A percentile compares a stretch with the other conserved stretches of the same genome.
These are phyloP conservation scores for Drosophila kuntzei DNA, from an alignment of 2,888 invertebrate genomes.

Conservation along the genomic window DNA sequence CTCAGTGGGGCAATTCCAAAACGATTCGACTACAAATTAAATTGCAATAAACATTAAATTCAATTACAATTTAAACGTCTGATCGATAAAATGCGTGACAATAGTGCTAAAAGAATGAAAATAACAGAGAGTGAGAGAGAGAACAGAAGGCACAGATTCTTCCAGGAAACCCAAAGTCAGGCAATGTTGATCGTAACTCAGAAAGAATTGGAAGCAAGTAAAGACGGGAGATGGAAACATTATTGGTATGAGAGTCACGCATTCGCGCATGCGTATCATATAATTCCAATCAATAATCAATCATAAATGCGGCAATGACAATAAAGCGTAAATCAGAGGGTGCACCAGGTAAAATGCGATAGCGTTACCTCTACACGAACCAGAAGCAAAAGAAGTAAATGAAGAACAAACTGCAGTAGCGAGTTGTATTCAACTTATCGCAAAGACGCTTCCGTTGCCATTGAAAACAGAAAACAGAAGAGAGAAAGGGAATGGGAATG, in stretches of 20 bases:
- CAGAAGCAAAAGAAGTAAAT: not conserved
- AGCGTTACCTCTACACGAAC: slow-evolving; percentile 4
- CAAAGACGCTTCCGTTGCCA: slow-evolving; percentile 68
- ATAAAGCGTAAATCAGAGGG: slow-evolving; percentile 78
- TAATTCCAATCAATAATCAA: slow-evolving; percentile 79
- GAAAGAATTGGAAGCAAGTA: too few species aligned
- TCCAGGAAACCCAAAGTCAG: slow-evolving; percentile 40
- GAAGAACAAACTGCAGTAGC: slow-evolving; percentile 22
- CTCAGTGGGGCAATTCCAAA: slow-evolving; percentile 31
- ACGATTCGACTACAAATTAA: slow-evolving; percentile 60
- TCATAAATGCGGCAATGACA: slow-evolving; percentile 80
- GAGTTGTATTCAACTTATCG: slow-evolving; percentile 46
- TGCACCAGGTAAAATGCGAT: slow-evolving; percentile 36
- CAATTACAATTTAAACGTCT: slow-evolving; percentile 62
- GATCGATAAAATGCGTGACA: slow-evolving; percentile 62
- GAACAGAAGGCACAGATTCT: slow-evolving; percentile 19
- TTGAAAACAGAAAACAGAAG: slow-evolving; percentile 48
- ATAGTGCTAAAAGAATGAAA: slow-evolving; percentile 11
- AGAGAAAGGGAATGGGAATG: slow-evolving; percentile 17
- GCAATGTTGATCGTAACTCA: slow-evolving; percentile 49
- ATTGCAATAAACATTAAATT: slow-evolving; percentile 68
- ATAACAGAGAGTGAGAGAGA: not conserved
- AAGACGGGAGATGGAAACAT: slow-evolving; percentile 13
- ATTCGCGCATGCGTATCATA: slow-evolving; percentile 81
- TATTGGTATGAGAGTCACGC: slow-evolving; percentile 67